phyloP scores from a whole-genome alignment of 2,797 vertebrate genomes.

The Syngnathus rostellatus region DNA sequence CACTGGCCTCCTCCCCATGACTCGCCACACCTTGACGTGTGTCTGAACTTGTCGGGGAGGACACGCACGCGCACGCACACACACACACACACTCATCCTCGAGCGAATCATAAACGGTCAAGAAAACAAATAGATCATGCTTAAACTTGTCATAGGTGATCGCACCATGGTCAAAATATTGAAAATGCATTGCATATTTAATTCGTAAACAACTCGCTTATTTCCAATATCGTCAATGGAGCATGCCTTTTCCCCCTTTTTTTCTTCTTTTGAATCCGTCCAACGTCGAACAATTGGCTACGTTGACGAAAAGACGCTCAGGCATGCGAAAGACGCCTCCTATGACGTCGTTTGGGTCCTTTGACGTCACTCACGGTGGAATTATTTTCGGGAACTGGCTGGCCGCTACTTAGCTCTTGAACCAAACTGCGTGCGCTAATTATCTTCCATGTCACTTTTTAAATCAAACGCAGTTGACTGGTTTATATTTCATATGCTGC shows the following conservation, averaged over 20 bases:
- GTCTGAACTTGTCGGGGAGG: conserved; percentile 31
- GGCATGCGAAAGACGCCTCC: conserved; percentile 20
- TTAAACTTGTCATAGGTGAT: background rate
- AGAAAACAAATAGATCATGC: background rate
- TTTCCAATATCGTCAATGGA: background rate
- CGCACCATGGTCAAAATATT: too few species aligned
- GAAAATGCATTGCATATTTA: background rate
- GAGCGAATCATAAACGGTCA: background rate
- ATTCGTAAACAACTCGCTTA: background rate
- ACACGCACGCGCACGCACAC: background rate
- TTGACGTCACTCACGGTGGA: conserved; percentile 3
- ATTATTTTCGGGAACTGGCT: conserved; percentile 11
- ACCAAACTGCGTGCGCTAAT: background rate
- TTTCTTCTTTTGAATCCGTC: too few species aligned
- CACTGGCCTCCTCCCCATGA: conserved; percentile 10
- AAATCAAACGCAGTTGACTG: too few species aligned
- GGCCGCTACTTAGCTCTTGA: background rate
- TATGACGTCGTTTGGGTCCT: conserved; percentile 28
- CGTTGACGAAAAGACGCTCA: conserved; percentile 22
- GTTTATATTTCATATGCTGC: background rate
- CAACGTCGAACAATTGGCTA: background rate
- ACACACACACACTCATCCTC: background rate
- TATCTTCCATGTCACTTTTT: background rate
- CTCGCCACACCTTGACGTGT: conserved; percentile 45
- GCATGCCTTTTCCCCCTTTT: background rate